A percentile compares a stretch with the other conserved stretches of the same genome.
Evolutionary conservation across 2,797 vertebrate genomes (phyloP).

Genomic region (Orestias chungarensis): DNA sequence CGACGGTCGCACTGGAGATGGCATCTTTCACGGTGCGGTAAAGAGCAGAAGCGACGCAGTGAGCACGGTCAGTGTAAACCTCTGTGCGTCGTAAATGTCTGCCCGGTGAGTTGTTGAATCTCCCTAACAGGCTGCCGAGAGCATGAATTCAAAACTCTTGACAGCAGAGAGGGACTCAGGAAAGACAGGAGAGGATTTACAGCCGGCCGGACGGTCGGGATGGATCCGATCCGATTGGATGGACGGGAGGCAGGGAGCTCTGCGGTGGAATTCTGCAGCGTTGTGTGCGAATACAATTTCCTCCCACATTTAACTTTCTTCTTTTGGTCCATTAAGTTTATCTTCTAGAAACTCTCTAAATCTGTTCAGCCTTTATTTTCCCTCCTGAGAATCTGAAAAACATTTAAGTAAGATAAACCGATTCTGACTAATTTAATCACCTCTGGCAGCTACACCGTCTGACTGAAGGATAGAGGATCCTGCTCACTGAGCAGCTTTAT

Average conservation of each 20-base stretch:
- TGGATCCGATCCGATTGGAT: not conserved
- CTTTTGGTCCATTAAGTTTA: not conserved
- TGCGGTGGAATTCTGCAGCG: not conserved
- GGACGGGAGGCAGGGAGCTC: not conserved
- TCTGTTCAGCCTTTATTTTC: not conserved
- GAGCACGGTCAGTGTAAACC: not conserved
- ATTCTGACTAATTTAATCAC: not conserved
- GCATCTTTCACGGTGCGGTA: not conserved
- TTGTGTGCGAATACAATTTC: not conserved
- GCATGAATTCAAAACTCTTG: not conserved
- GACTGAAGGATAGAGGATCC: not conserved
- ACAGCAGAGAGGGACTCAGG: not conserved
- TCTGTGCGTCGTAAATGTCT: not conserved
- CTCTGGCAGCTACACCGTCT: not conserved
- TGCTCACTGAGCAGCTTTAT: not conserved
- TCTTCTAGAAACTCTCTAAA: not conserved
- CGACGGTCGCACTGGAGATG: not conserved
- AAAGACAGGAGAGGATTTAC: conserved; percentile 3
- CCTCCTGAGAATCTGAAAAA: not conserved
- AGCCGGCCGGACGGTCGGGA: not conserved
- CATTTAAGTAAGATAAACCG: not conserved
- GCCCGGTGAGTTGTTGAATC: not conserved
- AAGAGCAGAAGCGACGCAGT: not conserved
- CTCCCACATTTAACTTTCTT: not conserved
- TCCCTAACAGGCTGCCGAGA: not conserved